phyloP scores from a whole-genome alignment of 2,888 invertebrate species.

The Epiperipatus broadwayi region DNA sequence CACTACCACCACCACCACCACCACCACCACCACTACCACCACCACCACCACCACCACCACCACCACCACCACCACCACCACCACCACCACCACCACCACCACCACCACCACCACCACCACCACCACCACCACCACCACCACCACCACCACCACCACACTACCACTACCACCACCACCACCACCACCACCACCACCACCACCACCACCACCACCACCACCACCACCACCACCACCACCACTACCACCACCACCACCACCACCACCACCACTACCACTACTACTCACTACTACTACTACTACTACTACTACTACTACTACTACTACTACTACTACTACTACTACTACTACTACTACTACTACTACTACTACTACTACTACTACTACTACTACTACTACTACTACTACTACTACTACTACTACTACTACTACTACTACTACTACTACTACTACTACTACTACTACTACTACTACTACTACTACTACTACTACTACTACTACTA shows the following conservation, averaged over 20 bases:
- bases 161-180: too few species aligned
- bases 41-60: constrained; percentile 11
- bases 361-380: constrained; percentile 13
- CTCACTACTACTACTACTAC: constrained; percentile 11
- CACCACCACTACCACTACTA: constrained; percentile 8
- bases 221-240: constrained; percentile 9
- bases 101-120: too few species aligned
- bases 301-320: constrained; percentile 14
- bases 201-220: constrained; percentile 11
- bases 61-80: too few species aligned
- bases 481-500: constrained; percentile 11
- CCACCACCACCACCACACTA: too few species aligned
- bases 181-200: constrained; percentile 8
- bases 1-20: constrained; percentile 10
- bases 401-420: constrained; percentile 12
- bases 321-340: constrained; percentile 13
- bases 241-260: constrained; percentile 10
- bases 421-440: constrained; percentile 12
- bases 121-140: too few species aligned
- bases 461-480: constrained; percentile 12
- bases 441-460: constrained; percentile 12
- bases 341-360: constrained; percentile 13
- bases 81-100: too few species aligned
- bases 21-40: constrained; percentile 10
- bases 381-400: constrained; percentile 13